Evolutionary conservation across 2,113 vertebrate species (phyloP), one percentile per base, ranked within the genome.

Genomic region (Cebidichthys violaceus): DNA sequence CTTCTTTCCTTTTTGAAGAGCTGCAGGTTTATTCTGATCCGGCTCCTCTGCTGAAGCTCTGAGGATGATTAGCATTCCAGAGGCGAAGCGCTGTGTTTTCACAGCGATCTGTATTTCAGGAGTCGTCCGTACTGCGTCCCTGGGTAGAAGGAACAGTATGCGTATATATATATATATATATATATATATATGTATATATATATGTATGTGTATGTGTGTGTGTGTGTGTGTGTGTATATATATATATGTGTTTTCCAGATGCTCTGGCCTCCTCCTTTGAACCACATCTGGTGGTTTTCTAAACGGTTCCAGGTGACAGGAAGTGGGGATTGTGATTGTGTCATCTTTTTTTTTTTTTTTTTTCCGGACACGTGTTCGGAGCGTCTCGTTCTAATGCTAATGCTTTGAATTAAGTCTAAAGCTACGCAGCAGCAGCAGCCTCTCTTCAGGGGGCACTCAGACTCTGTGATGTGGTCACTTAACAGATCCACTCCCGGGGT

Each of bases 381-480:
- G 29, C 7, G 43, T 77, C 52, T 67, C 3, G 22, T 54, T 45
- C 65, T 83, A 54, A 84, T 77, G 85, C 65, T 83, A 54, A 84
- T 77, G 85, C 68, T 82, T 77, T 78, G 84, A 85, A 85, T 88
- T 35, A 84, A 60, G 35, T 75, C 39, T 71, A 39, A 73, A 66
- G 76, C 79, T 18, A 2, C 52, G 29, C 20, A n/a, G n/a, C 33
- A 33, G 69, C 47, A 31, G 83, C 39, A n/a, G n/a, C n/a, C n/a
- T n/a, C 62, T 82, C 81, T 86, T 87, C 75, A 65, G 72, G 55
- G 75, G 27, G 60, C 66, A 85, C 82, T 88, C 50, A 75, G 6
- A 29, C 84, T 82, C 75, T 86, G 69, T 57, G 76, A 89, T 88
- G 83, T 71, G 72, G 33, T 72, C 50, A 71, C 78, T 82, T 79